These are phyloP conservation scores for Protonibea diacanthus DNA, from an alignment of 2,797 vertebrate species.

Conservation along the genomic window DNA sequence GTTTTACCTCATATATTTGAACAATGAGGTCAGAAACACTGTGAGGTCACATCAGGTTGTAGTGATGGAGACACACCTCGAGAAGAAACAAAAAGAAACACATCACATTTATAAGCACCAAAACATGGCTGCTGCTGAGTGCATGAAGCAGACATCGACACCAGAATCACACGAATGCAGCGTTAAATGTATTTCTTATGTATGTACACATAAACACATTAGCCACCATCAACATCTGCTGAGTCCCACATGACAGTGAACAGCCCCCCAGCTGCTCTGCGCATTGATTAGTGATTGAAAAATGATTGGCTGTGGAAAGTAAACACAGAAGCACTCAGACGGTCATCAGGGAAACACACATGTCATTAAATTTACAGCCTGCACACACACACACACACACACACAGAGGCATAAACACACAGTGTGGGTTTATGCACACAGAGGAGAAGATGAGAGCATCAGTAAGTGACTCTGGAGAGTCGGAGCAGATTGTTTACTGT, in stretches of 20 bases:
- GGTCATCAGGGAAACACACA: slow-evolving; percentile 53
- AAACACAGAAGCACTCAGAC: slow-evolving; percentile 68
- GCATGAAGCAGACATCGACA: neutral
- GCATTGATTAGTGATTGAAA: slow-evolving; percentile 70
- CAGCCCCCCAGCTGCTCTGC: slow-evolving; percentile 42
- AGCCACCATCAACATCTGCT: neutral
- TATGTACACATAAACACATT: neutral
- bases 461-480: neutral
- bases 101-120: neutral
- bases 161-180: neutral
- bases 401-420: slow-evolving; percentile 16
- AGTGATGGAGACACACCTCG: neutral
- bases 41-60: neutral
- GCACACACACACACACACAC: neutral
- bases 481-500: slow-evolving; percentile 21
- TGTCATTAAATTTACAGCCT: slow-evolving; percentile 60
- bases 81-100: neutral
- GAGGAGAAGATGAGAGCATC: neutral
- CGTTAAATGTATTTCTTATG: neutral
- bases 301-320: slow-evolving; percentile 57
- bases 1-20: neutral
- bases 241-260: neutral
- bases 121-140: neutral
- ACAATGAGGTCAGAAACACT: neutral
- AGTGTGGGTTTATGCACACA: neutral